These are phyloP conservation scores for Varroa destructor DNA, from an alignment of 1,140 invertebrate genomes.

Conservation along the genomic window DNA sequence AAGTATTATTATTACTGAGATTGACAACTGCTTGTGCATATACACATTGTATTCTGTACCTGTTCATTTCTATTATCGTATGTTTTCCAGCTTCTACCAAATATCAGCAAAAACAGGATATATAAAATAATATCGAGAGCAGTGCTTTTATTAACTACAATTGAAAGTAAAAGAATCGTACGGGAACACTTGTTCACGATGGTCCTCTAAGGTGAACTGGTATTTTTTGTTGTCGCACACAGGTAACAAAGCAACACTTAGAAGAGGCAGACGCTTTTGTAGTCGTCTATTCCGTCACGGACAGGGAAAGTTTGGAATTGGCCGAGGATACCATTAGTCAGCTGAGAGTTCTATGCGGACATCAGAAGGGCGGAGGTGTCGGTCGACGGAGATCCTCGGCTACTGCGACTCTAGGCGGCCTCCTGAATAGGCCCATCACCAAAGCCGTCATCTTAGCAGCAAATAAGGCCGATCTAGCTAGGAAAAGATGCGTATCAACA, in stretches of 20 bases:
- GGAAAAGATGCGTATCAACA: slow-evolving; percentile 19
- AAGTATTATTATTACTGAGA: too few species aligned
- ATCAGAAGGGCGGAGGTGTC: background rate
- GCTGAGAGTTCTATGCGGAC: slow-evolving; percentile 11
- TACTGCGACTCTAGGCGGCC: background rate
- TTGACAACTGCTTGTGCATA: too few species aligned
- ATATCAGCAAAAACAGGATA: too few species aligned
- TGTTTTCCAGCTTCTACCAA: too few species aligned
- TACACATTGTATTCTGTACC: too few species aligned
- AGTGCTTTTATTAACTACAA: too few species aligned
- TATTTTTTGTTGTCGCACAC: background rate
- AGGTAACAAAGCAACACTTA: slow-evolving; percentile 24
- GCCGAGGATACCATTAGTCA: slow-evolving; percentile 19
- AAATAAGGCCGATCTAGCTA: slow-evolving; percentile 23
- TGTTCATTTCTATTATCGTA: too few species aligned
- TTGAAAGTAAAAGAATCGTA: too few species aligned
- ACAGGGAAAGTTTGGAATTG: slow-evolving; percentile 3
- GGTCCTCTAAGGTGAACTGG: too few species aligned
- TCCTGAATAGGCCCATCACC: background rate
- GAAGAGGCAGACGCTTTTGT: slow-evolving; percentile 22
- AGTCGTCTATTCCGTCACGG: slow-evolving; percentile 10
- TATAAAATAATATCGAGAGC: too few species aligned
- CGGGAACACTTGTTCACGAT: too few species aligned
- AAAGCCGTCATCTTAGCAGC: slow-evolving; percentile 7
- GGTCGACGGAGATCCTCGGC: slow-evolving; percentile 15